A percentile compares a stretch with the other conserved stretches of the same genome.
These are phyloP conservation scores for Drosophila meridiana DNA, from an alignment of 2,888 invertebrate species.

Conservation along the genomic window DNA sequence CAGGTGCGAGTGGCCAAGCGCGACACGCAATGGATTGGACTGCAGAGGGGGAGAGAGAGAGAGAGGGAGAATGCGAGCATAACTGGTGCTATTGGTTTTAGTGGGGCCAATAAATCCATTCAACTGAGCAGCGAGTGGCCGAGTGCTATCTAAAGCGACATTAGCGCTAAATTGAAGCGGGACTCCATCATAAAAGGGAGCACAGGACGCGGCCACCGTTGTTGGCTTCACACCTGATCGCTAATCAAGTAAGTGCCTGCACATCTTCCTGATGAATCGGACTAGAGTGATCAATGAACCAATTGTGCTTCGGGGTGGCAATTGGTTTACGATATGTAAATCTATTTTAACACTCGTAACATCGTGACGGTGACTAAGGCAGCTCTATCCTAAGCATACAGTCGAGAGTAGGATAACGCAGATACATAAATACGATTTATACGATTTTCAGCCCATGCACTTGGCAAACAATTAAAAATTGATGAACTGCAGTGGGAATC, in stretches of 20 bases:
- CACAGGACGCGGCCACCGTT: constrained; percentile 38
- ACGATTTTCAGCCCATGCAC: too few species aligned
- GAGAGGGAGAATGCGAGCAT: constrained; percentile 1
- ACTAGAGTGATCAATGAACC: background rate
- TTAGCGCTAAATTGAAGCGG: constrained; percentile 63
- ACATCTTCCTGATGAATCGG: background rate
- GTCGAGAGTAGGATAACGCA: too few species aligned
- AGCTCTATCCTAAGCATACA: too few species aligned
- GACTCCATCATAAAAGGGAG: constrained; percentile 60
- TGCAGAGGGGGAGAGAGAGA: background rate
- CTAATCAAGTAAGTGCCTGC: constrained; percentile 43
- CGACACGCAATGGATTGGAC: constrained; percentile 54
- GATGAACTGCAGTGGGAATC: background rate
- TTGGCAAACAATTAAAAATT: background rate
- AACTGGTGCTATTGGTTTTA: constrained; percentile 81
- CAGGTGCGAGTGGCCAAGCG: constrained; percentile 26
- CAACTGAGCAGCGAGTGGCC: constrained; percentile 49
- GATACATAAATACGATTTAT: too few species aligned
- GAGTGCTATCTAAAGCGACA: constrained; percentile 64
- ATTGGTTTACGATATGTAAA: background rate
- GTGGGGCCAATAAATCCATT: constrained; percentile 80
- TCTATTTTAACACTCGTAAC: background rate
- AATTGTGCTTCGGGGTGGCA: background rate
- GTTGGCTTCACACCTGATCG: constrained; percentile 71
- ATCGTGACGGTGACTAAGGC: too few species aligned